A percentile compares a stretch with the other conserved stretches of the same genome.
Evolutionary conservation across 2,113 vertebrate species (phyloP).

Genomic region (Hippocampus comes): DNA sequence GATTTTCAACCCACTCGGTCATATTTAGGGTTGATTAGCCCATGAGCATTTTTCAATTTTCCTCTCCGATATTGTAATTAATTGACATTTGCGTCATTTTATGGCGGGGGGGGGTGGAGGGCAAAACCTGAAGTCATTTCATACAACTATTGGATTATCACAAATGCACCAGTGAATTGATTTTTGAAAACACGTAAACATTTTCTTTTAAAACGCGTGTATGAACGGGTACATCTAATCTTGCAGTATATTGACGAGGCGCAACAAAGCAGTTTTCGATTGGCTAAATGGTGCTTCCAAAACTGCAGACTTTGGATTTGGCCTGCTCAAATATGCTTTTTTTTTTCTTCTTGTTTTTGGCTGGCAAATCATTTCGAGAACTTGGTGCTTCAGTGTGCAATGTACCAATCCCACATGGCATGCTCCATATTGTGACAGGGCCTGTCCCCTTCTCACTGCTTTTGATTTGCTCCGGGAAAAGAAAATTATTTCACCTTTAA

Average conservation of each 20-base stretch:
- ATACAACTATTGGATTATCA: too few species aligned
- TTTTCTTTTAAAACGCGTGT: neutral
- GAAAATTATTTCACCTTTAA: slow-evolving; percentile 71
- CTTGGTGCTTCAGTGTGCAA: slow-evolving; percentile 16
- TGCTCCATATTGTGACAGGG: slow-evolving; percentile 58
- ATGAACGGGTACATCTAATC: neutral
- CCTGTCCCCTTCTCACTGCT: slow-evolving; percentile 47
- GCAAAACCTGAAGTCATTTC: too few species aligned
- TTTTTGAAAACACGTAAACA: too few species aligned
- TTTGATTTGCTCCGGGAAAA: slow-evolving; percentile 58
- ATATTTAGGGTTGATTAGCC: too few species aligned
- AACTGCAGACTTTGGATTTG: neutral
- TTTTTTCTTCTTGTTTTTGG: neutral
- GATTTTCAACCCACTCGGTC: too few species aligned
- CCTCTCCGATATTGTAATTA: too few species aligned
- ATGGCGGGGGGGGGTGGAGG: too few species aligned
- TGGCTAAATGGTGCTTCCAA: neutral
- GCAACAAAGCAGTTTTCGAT: neutral
- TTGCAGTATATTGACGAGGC: neutral
- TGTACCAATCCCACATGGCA: slow-evolving; percentile 55
- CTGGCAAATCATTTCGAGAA: neutral
- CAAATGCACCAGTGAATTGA: too few species aligned
- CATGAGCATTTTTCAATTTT: too few species aligned
- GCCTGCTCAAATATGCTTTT: neutral
- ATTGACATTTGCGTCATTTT: too few species aligned